Evolutionary conservation across 2,113 vertebrate genomes (phyloP), one percentile per base, ranked within the genome.

Genomic region (Myrmecophaga tridactyla): DNA sequence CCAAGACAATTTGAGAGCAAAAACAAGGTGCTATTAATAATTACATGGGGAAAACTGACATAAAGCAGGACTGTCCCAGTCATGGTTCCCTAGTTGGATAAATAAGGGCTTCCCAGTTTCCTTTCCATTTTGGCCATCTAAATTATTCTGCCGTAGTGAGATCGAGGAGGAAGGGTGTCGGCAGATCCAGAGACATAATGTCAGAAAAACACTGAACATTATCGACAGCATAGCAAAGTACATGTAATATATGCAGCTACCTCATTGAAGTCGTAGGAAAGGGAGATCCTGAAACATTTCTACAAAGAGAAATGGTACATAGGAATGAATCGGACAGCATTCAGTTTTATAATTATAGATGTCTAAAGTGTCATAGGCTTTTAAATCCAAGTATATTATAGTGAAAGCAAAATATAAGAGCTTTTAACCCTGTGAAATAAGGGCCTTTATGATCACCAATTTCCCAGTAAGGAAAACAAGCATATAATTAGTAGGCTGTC

Each of bases 401-500:
- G 56, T 72, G 41, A 96, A 83, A 96, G 41, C 86, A 83, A 75
- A 95, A 78, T 29, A 23, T 56, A 78, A 60, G n/a, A 12, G 58
- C 39, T 94, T 88, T 88, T 81, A 75, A 84, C 23, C 34, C 36
- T 67, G 15, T 88, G 36, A 94, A 87, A 62, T n/a, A 63, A 10
- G 75, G 7, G 60, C 51, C 88, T 41, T 81, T n/a, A 46, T 69
- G 39, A 72, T 77, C 60, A 86, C n/a, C 10, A 12, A 18, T 87
- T 95, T 95, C 84, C 72, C 29, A 91, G 21, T 63, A 65, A 89
- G 81, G 60, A 96, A 91, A 51, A 7, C 21, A 69, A 60, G 78
- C 46, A 90, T 23, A 89, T 88, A 31, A 72, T 43, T 46, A 83
- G 15, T 39, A 46, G 29, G 17, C 29, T 76, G 31, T 46, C n/a